These are phyloP conservation scores for Limanda limanda DNA, from an alignment of 2,113 vertebrate genomes.

Conservation along the genomic window DNA sequence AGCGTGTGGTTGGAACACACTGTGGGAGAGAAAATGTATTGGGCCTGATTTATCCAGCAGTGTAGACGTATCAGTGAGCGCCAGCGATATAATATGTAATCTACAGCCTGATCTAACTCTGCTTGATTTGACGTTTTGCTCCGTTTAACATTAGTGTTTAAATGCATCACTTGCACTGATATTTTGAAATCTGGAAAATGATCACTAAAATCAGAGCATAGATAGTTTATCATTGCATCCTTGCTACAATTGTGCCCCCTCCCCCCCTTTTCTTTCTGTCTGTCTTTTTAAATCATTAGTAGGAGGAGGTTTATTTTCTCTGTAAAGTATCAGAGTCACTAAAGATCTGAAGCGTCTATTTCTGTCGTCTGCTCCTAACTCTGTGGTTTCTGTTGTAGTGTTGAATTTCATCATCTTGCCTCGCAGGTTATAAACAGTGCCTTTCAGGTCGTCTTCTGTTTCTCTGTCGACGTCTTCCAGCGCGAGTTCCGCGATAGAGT, in stretches of 20 bases:
- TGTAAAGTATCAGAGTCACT: background rate
- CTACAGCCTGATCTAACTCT: constrained; percentile 34
- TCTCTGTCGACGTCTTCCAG: constrained; percentile 23
- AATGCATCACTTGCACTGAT: background rate
- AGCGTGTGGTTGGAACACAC: constrained; percentile 61
- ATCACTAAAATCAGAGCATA: background rate
- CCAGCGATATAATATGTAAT: constrained; percentile 42
- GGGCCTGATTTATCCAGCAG: constrained; percentile 62
- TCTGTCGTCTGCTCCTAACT: background rate
- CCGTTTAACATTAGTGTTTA: constrained; percentile 10
- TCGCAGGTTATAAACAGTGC: constrained; percentile 26
- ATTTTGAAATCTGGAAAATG: too few relatives aligned
- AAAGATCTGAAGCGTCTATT: background rate
- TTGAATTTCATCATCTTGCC: constrained; percentile 29
- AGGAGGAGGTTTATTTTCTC: constrained; percentile 11
- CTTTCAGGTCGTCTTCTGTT: constrained; percentile 25
- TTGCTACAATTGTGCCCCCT: background rate
- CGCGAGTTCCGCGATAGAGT: constrained; percentile 27
- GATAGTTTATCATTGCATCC: background rate
- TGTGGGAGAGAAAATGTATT: constrained; percentile 59
- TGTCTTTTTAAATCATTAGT: background rate
- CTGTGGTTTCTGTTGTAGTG: background rate
- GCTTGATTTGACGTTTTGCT: constrained; percentile 27
- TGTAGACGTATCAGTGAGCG: constrained; percentile 28
- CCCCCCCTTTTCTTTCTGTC: background rate